Evolutionary conservation across 2,888 invertebrate species (phyloP).

Genomic region (Lacanobia oleracea): DNA sequence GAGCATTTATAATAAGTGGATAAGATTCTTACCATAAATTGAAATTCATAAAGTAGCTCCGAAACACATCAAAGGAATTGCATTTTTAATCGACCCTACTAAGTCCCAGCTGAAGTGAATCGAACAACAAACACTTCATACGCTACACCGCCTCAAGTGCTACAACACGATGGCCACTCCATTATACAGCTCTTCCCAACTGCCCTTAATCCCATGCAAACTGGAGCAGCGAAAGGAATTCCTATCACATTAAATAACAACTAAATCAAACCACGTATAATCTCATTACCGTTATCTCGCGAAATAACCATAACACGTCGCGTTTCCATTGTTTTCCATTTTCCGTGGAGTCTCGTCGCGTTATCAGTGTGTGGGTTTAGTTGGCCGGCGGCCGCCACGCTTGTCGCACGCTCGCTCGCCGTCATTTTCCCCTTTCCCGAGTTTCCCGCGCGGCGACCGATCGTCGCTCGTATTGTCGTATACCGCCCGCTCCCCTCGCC

Average conservation of each 20-base stretch:
- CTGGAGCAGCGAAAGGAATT: conserved; percentile 39
- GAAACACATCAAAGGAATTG: conserved; percentile 38
- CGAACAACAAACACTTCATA: conserved; percentile 53
- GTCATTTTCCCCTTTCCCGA: conserved; percentile 78
- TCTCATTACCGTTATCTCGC: conserved; percentile 75
- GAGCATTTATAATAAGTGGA: neutral
- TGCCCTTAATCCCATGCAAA: conserved; percentile 45
- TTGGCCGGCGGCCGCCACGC: conserved; percentile 78
- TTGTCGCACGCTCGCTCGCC: conserved; percentile 79
- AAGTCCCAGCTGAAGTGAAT: conserved; percentile 36
- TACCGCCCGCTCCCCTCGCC: conserved; percentile 67
- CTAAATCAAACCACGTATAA: conserved; percentile 62
- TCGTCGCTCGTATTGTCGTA: conserved; percentile 55
- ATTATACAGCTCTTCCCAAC: conserved; percentile 35
- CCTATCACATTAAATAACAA: conserved; percentile 57
- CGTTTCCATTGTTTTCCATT: conserved; percentile 88
- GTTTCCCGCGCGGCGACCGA: conserved; percentile 76
- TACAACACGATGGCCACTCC: conserved; percentile 31
- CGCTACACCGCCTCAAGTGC: conserved; percentile 40
- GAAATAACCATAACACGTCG: conserved; percentile 75
- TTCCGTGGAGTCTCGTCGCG: conserved; percentile 79
- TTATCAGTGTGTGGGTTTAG: conserved; percentile 86
- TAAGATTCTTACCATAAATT: conserved; percentile 1
- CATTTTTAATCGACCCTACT: conserved; percentile 36
- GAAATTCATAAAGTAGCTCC: conserved; percentile 9